Evolutionary conservation across 35 echinoderm and acorn worm species (phyloP).

Genomic region (Ptychodera flava): DNA sequence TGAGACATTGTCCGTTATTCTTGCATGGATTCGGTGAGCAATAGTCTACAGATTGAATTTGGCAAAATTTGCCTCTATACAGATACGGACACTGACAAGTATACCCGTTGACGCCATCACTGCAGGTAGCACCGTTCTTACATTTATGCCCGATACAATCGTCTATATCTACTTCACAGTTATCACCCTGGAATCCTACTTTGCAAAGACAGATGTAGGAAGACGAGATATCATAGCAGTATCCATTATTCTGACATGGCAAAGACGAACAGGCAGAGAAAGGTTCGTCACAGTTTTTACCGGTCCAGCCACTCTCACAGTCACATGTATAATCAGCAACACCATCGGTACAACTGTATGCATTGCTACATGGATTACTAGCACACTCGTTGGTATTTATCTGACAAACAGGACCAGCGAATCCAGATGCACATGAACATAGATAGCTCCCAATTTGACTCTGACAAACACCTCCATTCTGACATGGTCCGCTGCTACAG

Average conservation of each 20-base stretch:
- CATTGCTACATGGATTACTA: slow-evolving; percentile 38
- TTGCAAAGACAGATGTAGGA: slow-evolving; percentile 27
- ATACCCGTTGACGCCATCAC: slow-evolving; percentile 52
- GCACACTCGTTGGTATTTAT: slow-evolving; percentile 53
- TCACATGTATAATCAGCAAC: slow-evolving; percentile 46
- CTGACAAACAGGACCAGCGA: slow-evolving; percentile 54
- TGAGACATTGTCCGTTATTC: slow-evolving; percentile 82
- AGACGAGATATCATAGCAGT: slow-evolving; percentile 23
- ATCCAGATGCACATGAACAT: slow-evolving; percentile 33
- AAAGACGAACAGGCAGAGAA: slow-evolving; percentile 44
- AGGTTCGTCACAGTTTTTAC: slow-evolving; percentile 30
- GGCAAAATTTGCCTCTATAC: neutral
- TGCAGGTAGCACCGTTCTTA: slow-evolving; percentile 84
- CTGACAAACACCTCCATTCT: slow-evolving; percentile 50
- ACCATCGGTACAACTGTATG: slow-evolving; percentile 25
- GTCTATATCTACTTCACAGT: slow-evolving; percentile 47
- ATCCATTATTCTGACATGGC: slow-evolving; percentile 48
- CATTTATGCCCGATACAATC: slow-evolving; percentile 51
- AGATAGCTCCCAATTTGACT: slow-evolving; percentile 12
- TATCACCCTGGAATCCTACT: slow-evolving; percentile 31
- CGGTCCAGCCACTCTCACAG: slow-evolving; percentile 54
- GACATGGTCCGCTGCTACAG: slow-evolving; percentile 49
- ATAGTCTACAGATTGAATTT: slow-evolving; percentile 65
- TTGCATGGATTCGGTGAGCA: slow-evolving; percentile 67
- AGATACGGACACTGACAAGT: neutral